These are phyloP conservation scores for Taenioides sp. DNA, from an alignment of 2,797 vertebrate genomes.

Conservation along the genomic window DNA sequence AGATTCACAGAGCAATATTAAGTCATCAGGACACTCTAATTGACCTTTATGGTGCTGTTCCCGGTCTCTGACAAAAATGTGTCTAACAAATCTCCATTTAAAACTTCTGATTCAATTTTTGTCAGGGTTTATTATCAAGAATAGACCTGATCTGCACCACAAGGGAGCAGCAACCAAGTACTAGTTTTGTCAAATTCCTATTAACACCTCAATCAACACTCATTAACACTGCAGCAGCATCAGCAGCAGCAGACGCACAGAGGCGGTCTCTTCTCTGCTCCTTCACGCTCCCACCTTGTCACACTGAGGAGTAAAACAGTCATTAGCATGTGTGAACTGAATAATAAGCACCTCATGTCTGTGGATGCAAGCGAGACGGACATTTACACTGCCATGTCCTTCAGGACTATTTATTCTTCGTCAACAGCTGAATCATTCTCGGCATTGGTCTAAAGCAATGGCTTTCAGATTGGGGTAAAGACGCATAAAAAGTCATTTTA, in stretches of 20 bases:
- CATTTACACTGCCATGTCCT: conserved; percentile 12
- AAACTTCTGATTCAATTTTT: conserved; percentile 16
- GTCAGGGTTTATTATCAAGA: conserved; percentile 29
- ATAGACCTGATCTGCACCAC: conserved; percentile 25
- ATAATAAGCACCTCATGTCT: conserved; percentile 44
- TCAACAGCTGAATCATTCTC: conserved; percentile 21
- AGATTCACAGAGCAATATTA: conserved; percentile 33
- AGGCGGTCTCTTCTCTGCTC: conserved; percentile 21
- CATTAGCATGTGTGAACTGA: conserved; percentile 59
- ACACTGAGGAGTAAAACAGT: conserved; percentile 50
- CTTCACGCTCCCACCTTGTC: conserved; percentile 35
- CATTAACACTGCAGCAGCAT: conserved; percentile 58
- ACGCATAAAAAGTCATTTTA: background rate
- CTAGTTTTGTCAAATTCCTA: conserved; percentile 57
- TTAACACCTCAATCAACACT: conserved; percentile 65
- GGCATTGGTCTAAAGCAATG: conserved; percentile 7
- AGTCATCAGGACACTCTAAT: conserved; percentile 40
- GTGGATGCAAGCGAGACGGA: conserved; percentile 24
- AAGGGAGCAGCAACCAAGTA: conserved; percentile 27
- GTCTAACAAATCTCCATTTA: conserved; percentile 1
- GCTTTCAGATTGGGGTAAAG: background rate
- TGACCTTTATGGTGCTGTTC: conserved; percentile 35
- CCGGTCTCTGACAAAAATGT: conserved; percentile 15
- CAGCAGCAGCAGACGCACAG: conserved; percentile 35
- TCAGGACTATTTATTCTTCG: conserved; percentile 23